These are phyloP conservation scores for Leucopternis melanops DNA, from an alignment of 2,113 vertebrate species.

Conservation along the genomic window DNA sequence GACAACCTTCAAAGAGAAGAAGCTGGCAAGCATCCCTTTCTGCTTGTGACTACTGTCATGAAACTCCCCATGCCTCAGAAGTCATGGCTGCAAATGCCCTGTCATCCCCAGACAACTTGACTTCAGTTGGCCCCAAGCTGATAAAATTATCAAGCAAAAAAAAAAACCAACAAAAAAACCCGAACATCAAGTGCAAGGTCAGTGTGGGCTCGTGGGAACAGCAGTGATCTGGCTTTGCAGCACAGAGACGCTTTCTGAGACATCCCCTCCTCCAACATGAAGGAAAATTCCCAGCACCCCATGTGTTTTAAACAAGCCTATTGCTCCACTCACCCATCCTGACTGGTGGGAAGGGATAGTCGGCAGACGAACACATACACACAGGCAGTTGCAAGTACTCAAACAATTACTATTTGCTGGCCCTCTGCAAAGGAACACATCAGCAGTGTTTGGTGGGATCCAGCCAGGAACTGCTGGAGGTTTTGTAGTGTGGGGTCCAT, in stretches of 20 bases:
- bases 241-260: neutral
- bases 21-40: neutral
- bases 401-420: accelerated
- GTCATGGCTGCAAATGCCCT: neutral
- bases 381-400: neutral
- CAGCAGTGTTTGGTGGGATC: neutral
- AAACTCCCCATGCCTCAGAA: neutral
- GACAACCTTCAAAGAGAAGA: neutral
- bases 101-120: neutral
- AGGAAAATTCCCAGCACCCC: neutral
- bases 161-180: neutral
- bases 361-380: accelerated
- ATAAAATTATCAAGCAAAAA: neutral
- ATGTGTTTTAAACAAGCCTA: neutral
- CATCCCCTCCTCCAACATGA: neutral
- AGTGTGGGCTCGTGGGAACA: conserved; percentile 39
- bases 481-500: accelerated
- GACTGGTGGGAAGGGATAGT: neutral
- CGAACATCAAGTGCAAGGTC: neutral
- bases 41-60: neutral
- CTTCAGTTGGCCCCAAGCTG: neutral
- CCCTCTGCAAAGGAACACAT: neutral
- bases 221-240: neutral
- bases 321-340: neutral
- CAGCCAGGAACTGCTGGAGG: neutral